phyloP scores from a whole-genome alignment of 2,113 vertebrate species.

The Heterotilapia buettikoferi region DNA sequence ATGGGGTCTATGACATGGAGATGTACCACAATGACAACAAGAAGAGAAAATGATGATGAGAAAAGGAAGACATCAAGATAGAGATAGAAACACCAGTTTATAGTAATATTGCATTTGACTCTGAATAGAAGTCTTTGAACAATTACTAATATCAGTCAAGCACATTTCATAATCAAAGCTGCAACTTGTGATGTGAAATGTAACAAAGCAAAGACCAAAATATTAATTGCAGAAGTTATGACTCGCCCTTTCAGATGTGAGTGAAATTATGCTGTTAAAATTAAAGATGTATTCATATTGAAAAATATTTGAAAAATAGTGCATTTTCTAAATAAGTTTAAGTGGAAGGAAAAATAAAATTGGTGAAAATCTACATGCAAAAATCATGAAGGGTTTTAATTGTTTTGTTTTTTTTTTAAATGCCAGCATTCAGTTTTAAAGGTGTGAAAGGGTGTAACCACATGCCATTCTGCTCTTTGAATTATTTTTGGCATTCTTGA shows the following conservation, averaged over 20 bases:
- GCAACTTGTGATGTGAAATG: not conserved
- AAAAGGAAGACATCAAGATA: not conserved
- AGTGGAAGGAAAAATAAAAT: not conserved
- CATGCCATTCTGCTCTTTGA: not conserved
- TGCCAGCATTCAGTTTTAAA: not conserved
- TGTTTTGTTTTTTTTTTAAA: not conserved
- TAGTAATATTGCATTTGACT: not conserved
- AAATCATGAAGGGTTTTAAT: not conserved
- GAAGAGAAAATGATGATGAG: rapidly evolving
- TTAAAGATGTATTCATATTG: not conserved
- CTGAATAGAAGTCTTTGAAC: not conserved
- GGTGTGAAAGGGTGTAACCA: not conserved
- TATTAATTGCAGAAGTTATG: not conserved
- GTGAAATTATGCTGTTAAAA: not conserved
- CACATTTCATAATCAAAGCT: not conserved
- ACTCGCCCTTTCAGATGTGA: not conserved
- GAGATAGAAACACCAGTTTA: not conserved
- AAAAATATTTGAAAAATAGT: not conserved
- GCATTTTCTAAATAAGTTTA: not conserved
- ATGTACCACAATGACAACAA: not conserved
- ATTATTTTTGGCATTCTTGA: not conserved
- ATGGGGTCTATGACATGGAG: not conserved
- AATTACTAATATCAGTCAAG: not conserved
- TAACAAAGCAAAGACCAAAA: not conserved
- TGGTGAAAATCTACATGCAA: not conserved